Evolutionary conservation across 2,888 invertebrate genomes (phyloP).

Genomic region (Rosalia funebris): DNA sequence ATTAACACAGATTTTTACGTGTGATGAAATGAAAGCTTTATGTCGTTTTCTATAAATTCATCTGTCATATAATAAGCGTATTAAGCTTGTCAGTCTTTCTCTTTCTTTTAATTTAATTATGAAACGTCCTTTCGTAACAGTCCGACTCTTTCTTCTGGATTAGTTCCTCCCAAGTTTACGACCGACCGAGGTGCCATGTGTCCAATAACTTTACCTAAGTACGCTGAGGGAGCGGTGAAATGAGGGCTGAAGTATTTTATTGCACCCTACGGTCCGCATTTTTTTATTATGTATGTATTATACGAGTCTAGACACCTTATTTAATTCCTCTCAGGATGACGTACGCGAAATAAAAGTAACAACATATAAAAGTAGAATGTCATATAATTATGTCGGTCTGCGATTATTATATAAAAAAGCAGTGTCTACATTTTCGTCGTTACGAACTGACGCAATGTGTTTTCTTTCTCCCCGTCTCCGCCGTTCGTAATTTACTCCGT

Average conservation of each 20-base stretch:
- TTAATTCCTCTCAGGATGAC: not conserved
- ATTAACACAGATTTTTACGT: no score
- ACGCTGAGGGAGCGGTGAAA: not conserved
- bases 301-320: not conserved
- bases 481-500: not conserved
- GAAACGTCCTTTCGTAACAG: no score
- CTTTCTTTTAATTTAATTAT: no score
- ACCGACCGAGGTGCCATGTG: conserved; percentile 9
- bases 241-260: conserved; percentile 6
- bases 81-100: no score
- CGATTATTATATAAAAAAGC: no score
- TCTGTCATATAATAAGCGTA: no score
- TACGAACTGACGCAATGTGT: not conserved
- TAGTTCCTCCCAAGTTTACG: conserved; percentile 16
- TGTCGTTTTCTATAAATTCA: no score
- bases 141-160: no score
- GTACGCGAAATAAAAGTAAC: not conserved
- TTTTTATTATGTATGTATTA: conserved; percentile 10
- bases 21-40: no score
- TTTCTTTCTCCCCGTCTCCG: not conserved
- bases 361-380: no score
- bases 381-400: no score
- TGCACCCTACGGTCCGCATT: not conserved
- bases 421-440: no score
- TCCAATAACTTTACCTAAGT: conserved; percentile 10